These are phyloP conservation scores for Pardalotus punctatus DNA, from an alignment of 2,113 vertebrate species.

Conservation along the genomic window DNA sequence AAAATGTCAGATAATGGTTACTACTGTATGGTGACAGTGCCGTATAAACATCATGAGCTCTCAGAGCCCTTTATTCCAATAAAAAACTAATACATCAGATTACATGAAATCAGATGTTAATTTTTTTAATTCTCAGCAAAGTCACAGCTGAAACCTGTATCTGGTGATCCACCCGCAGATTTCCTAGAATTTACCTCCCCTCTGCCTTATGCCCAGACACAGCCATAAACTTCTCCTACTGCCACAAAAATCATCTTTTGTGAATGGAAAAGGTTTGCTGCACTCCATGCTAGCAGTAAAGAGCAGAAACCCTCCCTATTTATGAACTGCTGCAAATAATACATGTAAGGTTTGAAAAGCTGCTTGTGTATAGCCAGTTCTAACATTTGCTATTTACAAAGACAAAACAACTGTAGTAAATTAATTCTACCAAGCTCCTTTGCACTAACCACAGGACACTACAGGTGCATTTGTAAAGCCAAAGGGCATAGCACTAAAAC, in stretches of 20 bases:
- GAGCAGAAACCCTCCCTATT: not conserved
- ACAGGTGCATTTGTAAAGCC: conserved; percentile 67
- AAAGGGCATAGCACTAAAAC: conserved; percentile 63
- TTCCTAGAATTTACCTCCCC: not conserved
- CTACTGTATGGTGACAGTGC: not conserved
- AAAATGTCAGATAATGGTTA: not conserved
- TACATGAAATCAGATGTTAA: not conserved
- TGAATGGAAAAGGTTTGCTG: not conserved
- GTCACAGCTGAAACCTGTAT: not conserved
- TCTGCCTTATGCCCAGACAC: not conserved
- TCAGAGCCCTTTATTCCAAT: not conserved
- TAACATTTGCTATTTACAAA: conserved; percentile 11
- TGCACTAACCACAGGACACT: conserved; percentile 33
- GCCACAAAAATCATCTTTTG: not conserved
- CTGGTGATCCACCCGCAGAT: not conserved
- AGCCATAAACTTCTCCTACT: not conserved
- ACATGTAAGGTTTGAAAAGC: not conserved
- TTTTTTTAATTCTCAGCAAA: not conserved
- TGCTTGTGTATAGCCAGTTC: not conserved
- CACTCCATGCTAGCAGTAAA: not conserved
- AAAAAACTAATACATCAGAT: not conserved
- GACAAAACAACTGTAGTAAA: conserved; percentile 1
- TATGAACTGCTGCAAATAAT: not conserved
- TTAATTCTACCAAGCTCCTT: conserved; percentile 51
- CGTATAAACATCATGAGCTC: not conserved